These are phyloP conservation scores for Drosophila bifasciata DNA, from an alignment of 1,140 invertebrate genomes.

Conservation along the genomic window DNA sequence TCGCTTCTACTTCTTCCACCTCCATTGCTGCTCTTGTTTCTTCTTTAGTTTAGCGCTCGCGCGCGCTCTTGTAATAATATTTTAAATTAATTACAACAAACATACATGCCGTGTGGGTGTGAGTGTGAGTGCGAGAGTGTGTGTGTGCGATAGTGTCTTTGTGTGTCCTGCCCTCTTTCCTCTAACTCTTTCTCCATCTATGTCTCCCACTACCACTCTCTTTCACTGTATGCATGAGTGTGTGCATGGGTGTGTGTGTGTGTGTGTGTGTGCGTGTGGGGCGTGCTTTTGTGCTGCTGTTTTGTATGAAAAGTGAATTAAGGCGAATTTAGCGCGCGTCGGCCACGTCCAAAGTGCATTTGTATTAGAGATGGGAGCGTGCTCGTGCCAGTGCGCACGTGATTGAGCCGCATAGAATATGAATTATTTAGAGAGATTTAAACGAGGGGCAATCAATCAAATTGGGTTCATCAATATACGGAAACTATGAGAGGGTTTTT, in stretches of 20 bases:
- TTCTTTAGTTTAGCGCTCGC: slow-evolving; percentile 77
- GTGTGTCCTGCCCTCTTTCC: slow-evolving; percentile 27
- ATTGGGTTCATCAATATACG: not conserved
- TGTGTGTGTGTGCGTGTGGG: slow-evolving; percentile 45
- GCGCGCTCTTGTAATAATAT: slow-evolving; percentile 81
- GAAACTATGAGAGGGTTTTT: too few relatives aligned
- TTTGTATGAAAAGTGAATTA: slow-evolving; percentile 83
- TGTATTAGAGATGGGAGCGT: slow-evolving; percentile 61
- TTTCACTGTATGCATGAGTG: slow-evolving; percentile 2
- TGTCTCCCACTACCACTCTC: not conserved
- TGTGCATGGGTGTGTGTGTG: slow-evolving; percentile 31
- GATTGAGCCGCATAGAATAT: slow-evolving; percentile 34
- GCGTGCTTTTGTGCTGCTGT: slow-evolving; percentile 78
- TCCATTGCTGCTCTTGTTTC: slow-evolving; percentile 41
- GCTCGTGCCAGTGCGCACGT: slow-evolving; percentile 43
- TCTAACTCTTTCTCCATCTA: slow-evolving; percentile 1
- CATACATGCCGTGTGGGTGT: slow-evolving; percentile 47
- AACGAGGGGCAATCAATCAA: not conserved
- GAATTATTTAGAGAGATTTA: slow-evolving; percentile 26
- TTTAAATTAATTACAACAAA: slow-evolving; percentile 83
- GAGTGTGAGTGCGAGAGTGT: slow-evolving; percentile 31
- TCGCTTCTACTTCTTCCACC: slow-evolving; percentile 25
- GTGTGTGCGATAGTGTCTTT: slow-evolving; percentile 39
- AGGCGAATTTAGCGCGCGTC: slow-evolving; percentile 78
- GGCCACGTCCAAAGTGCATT: slow-evolving; percentile 81